Evolutionary conservation across 1,140 invertebrate species (phyloP), one percentile per base, ranked within the genome.

Genomic region (Hyposmocoma kahamanoa): DNA sequence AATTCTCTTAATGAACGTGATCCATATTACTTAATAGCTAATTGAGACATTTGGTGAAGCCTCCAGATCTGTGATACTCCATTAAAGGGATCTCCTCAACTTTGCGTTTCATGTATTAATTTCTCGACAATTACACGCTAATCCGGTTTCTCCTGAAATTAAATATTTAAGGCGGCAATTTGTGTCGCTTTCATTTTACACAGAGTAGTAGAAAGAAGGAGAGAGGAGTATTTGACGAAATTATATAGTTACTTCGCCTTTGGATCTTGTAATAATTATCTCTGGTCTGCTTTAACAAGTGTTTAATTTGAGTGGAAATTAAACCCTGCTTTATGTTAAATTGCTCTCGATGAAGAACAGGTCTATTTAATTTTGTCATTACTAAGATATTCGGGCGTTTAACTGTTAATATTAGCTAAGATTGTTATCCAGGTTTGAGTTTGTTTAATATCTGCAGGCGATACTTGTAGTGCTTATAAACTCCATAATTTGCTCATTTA

Each of bases 261-360:
- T 69, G 65, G 73, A 82, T 80, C 67, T 69, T 76, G 57, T 73
- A 70, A 82, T 75, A 75, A 82, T 84, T 80, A 84, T 82, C 68
- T 80, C 63, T 70, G 63, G 65, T 72, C 67, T 67, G 58, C 59
- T 76, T 80, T 79, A 82, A 81, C 67, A 75, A 80, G 67, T 67
- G 62, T 66, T 73, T 77, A 72, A 74, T 78, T 72, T 66, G 62
- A 62, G 56, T 53, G 61, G 61, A 77, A 74, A 71, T 77, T 73
- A 72, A 70, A 62, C 62, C 49, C 59, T 53, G 45, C 55, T 68
- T 64, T 67, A 62, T 61, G 47, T 64, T 66, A 67, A 66, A 62
- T 36, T 36, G 32, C n/a, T 17, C 15, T 36, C 32, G 8, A 36
- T 6, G 18, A 17, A 8, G 32, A 36, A 26, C 24, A 6, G 32